Evolutionary conservation across 2,797 vertebrate species (phyloP), one percentile per base, ranked within the genome.

Genomic region (Spondyliosoma cantharus): DNA sequence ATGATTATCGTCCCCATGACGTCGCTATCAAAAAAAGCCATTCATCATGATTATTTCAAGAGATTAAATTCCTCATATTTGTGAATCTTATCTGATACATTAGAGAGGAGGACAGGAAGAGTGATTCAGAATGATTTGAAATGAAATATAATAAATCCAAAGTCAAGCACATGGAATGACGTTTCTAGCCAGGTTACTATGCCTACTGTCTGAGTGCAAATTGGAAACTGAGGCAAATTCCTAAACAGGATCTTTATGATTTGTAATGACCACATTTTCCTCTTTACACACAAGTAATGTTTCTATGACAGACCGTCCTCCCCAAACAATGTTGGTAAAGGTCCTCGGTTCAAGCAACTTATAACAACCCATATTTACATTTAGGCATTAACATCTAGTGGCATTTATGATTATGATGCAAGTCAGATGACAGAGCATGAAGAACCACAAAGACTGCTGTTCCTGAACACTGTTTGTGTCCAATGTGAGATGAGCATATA

Each of bases 41-140:
- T 59, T 71, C 11, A 37, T 11, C 11, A 37, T 37, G 37, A 46
- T 37, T 66, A 77, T 42, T 58, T 52, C 13, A 32, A n/a, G 7
- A 65, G 43, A 60, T 71, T 5, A 60, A 66, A 56, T 43, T 62
- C 14, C 8, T 16, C 16, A 60, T 50, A 22, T 71, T 57, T 71
- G 32, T 61, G 42, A 53, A 66, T 57, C 16, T 12, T 43, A 68
- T 64, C 29, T n/a, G 29, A 57, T 17, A 4, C 19, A 29, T 27
- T n/a, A 22, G 12, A 53, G 19, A 24, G 25, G 5, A 13, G 19
- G 46, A 25, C 37, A 45, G 57, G 24, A 49, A 48, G 42, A 56
- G 22, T 17, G 5, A 43, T 83, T 42, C 25, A 57, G 3, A 61
- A 32, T 25, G n/a, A 74, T 73, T 76, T 42, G 24, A 71, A 75